Conservation (phyloP, 2,888 invertebrate species). For the Acleris literana region DNA sequence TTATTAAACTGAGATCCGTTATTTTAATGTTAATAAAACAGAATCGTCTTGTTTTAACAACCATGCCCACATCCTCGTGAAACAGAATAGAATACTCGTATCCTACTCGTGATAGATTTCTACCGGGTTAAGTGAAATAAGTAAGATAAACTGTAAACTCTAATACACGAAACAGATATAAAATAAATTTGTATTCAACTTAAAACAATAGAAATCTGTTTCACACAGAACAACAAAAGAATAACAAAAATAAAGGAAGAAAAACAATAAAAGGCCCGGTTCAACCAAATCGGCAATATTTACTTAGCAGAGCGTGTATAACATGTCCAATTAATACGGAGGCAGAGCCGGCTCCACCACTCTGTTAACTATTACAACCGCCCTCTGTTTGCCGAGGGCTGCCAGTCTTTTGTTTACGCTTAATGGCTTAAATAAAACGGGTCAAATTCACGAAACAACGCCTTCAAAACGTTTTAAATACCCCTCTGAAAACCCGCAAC, state of each 20-base stretch:
- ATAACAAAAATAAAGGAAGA: constrained; percentile 45
- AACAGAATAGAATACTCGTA: no score
- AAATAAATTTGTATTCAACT: no score
- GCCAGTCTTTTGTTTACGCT: constrained; percentile 79
- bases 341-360: constrained; percentile 63
- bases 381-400: constrained; percentile 70
- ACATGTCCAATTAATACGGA: constrained; percentile 79
- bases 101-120: no score
- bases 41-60: no score
- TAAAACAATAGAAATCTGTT: no score
- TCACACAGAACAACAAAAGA: no score
- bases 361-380: constrained; percentile 76
- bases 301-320: constrained; percentile 75
- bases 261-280: constrained; percentile 50
- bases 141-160: no score
- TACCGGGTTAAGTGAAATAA: no score
- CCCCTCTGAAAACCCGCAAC: constrained; percentile 52
- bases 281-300: constrained; percentile 61
- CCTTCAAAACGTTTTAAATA: constrained; percentile 69
- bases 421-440: constrained; percentile 82
- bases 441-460: constrained; percentile 76
- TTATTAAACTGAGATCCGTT: no score
- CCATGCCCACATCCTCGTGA: no score
- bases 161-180: no score
- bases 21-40: no score